phyloP scores from a whole-genome alignment of 2,888 invertebrate genomes.

The Mythimna pallens region DNA sequence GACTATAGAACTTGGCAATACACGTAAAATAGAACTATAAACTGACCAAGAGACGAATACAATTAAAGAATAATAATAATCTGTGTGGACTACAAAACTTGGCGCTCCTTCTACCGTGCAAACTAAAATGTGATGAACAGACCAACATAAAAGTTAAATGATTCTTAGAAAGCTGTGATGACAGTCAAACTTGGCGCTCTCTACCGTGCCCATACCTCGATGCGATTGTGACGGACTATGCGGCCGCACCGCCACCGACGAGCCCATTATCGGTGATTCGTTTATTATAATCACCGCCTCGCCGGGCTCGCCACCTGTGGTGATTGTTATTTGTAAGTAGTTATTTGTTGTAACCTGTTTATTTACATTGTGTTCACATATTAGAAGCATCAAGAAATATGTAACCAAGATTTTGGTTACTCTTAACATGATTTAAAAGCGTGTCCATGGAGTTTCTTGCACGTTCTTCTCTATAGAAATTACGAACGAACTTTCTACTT shows the following conservation, averaged over 20 bases:
- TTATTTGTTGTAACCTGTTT: too few relatives aligned
- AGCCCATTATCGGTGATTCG: conserved; percentile 82
- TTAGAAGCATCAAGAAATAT: too few relatives aligned
- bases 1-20: too few relatives aligned
- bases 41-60: too few relatives aligned
- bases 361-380: too few relatives aligned
- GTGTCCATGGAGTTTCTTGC: too few relatives aligned
- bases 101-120: neutral
- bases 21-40: too few relatives aligned
- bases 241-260: conserved; percentile 81
- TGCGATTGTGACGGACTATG: conserved; percentile 86
- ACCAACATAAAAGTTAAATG: neutral
- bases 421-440: too few relatives aligned
- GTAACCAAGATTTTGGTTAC: too few relatives aligned
- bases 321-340: neutral
- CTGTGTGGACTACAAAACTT: neutral
- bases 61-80: too few relatives aligned
- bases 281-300: conserved; percentile 90
- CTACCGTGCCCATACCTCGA: conserved; percentile 71
- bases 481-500: too few relatives aligned
- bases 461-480: too few relatives aligned
- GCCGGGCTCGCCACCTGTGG: conserved; percentile 86
- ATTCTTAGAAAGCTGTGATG: neutral
- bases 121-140: neutral
- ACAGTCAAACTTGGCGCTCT: conserved; percentile 14